phyloP scores from a whole-genome alignment of 2,797 vertebrate species.

The Clarias pachynema region DNA sequence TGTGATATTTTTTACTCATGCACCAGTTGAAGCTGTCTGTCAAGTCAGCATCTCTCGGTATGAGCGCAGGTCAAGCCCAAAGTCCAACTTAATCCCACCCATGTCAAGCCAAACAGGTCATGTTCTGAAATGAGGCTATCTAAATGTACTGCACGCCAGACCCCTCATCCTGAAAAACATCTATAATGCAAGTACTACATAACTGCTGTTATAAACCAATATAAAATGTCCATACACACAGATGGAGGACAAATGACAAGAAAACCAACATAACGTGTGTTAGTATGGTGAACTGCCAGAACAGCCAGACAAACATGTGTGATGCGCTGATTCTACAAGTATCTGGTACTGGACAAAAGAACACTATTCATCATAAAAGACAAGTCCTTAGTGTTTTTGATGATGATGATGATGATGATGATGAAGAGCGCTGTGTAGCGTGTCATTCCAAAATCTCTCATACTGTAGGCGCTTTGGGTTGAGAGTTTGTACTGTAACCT shows the following conservation, averaged over 20 bases:
- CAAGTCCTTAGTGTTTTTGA: not conserved
- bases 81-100: not conserved
- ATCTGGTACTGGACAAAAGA: not conserved
- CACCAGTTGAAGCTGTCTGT: not conserved
- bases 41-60: not conserved
- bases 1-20: not conserved
- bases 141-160: not conserved
- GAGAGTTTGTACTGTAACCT: not conserved
- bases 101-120: not conserved
- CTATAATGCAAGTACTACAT: not conserved
- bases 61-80: not conserved
- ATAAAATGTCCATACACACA: not conserved
- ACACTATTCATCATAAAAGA: not conserved
- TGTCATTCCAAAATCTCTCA: not conserved
- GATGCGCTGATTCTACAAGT: not conserved
- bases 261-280: not conserved
- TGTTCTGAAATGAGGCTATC: not conserved
- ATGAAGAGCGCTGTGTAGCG: not conserved
- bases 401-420: not conserved
- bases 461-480: not conserved
- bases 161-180: not conserved
- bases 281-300: not conserved
- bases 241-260: not conserved
- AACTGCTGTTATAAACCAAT: not conserved
- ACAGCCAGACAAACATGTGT: too few species aligned